Percentiles rank a stretch among this genome's conserved stretches.
Conservation (phyloP, 2,797 vertebrate genomes). For the Tadarida brasiliensis region DNA sequence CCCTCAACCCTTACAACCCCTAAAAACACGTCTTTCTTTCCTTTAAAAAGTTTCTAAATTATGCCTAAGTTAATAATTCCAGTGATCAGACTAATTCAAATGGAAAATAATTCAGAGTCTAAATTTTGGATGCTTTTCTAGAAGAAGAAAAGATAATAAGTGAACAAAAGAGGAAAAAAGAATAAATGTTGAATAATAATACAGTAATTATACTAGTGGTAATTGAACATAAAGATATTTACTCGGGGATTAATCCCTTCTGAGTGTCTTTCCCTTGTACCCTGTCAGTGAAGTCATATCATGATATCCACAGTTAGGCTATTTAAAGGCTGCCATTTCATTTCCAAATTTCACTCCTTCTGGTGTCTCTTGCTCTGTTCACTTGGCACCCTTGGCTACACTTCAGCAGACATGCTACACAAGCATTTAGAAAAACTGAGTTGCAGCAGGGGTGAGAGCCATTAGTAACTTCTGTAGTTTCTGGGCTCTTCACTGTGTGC, state of each 20-base stretch:
- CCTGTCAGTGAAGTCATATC: conserved; percentile 72
- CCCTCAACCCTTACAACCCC: neutral
- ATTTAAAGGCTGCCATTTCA: conserved; percentile 86
- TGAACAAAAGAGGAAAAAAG: neutral
- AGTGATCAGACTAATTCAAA: neutral
- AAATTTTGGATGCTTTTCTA: conserved; percentile 15
- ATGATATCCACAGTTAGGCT: conserved; percentile 75
- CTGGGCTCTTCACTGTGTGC: conserved; percentile 74
- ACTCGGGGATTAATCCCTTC: conserved; percentile 65
- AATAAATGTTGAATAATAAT: neutral
- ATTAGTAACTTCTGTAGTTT: conserved; percentile 70
- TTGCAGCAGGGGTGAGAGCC: conserved; percentile 81
- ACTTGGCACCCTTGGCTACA: conserved; percentile 82
- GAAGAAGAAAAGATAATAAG: neutral
- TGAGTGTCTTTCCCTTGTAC: conserved; percentile 30
- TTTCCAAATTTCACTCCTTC: conserved; percentile 86
- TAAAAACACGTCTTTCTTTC: neutral
- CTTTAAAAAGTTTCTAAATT: neutral
- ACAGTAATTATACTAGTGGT: neutral
- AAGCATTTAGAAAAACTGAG: conserved; percentile 83
- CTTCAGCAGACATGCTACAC: conserved; percentile 82
- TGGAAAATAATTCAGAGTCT: neutral
- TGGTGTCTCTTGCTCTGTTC: conserved; percentile 80
- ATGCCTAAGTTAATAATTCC: neutral
- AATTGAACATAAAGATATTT: neutral